These are phyloP conservation scores for Pollachius pollachius DNA, from an alignment of 2,113 vertebrate species.

Conservation along the genomic window DNA sequence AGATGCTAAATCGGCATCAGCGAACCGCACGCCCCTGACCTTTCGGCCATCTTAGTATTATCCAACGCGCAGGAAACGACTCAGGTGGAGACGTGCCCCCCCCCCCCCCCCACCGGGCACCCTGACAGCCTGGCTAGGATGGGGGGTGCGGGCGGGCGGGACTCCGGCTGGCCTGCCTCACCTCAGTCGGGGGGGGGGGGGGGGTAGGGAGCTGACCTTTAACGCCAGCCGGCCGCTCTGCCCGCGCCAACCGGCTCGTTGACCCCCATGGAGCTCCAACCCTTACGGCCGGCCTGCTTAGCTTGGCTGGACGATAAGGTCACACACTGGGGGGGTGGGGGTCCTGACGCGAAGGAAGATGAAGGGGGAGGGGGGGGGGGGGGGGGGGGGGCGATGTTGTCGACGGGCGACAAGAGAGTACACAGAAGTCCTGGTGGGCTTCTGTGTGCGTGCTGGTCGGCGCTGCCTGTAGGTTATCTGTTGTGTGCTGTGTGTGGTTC, in stretches of 20 bases:
- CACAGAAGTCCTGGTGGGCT: no score
- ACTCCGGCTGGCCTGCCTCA: neutral
- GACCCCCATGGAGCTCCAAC: neutral
- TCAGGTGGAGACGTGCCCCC: no score
- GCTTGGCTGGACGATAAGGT: neutral
- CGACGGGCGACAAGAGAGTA: no score
- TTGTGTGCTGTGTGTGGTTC: no score
- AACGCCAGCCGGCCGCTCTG: neutral
- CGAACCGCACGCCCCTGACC: neutral
- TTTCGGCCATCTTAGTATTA: neutral
- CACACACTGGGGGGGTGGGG: neutral
- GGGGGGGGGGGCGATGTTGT: no score
- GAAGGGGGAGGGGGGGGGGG: no score
- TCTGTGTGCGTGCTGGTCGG: no score
- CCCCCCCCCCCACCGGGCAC: no score
- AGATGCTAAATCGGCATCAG: neutral
- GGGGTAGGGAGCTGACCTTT: constrained; percentile 1
- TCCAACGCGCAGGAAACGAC: no score
- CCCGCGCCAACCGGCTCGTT: neutral
- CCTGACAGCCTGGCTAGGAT: no score
- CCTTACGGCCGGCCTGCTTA: neutral
- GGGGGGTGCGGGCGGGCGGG: no score
- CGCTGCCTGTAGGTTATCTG: no score
- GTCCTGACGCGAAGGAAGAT: neutral
- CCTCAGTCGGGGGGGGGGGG: neutral